These are phyloP conservation scores for Drosophila nikananu DNA, from an alignment of 1,140 invertebrate species.

Conservation along the genomic window DNA sequence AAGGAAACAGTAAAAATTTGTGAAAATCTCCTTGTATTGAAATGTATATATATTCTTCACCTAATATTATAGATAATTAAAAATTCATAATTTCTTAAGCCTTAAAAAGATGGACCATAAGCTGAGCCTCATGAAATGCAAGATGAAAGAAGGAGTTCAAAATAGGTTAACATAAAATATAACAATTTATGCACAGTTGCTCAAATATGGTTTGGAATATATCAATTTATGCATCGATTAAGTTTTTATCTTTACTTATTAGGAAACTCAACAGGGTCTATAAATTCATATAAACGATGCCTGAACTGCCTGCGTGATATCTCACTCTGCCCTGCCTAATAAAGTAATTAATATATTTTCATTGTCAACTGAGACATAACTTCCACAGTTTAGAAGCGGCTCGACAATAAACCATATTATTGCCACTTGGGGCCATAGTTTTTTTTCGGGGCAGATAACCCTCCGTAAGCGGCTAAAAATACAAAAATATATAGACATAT, in stretches of 20 bases:
- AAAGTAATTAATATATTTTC: conserved; percentile 26
- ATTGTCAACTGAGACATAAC: conserved; percentile 21
- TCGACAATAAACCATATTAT: conserved; percentile 1
- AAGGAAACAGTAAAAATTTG: too few species aligned
- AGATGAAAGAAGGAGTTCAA: background rate
- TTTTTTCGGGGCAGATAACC: conserved; percentile 19
- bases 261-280: conserved; percentile 1
- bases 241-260: conserved; percentile 1
- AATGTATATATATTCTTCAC: background rate
- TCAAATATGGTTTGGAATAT: background rate
- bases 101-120: background rate
- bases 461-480: conserved; percentile 9
- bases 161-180: background rate
- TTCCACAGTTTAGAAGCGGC: conserved; percentile 21
- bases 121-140: background rate
- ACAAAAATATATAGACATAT: background rate
- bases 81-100: background rate
- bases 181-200: conserved; percentile 7
- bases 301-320: conserved; percentile 1
- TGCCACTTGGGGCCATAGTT: conserved; percentile 17
- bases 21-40: background rate
- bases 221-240: conserved; percentile 8
- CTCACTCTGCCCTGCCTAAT: conserved; percentile 14
- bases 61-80: background rate
- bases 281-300: conserved; percentile 8